Evolutionary conservation across 2,888 invertebrate species (phyloP), one percentile per base, ranked within the genome.

Genomic region (Drosophila limbata): DNA sequence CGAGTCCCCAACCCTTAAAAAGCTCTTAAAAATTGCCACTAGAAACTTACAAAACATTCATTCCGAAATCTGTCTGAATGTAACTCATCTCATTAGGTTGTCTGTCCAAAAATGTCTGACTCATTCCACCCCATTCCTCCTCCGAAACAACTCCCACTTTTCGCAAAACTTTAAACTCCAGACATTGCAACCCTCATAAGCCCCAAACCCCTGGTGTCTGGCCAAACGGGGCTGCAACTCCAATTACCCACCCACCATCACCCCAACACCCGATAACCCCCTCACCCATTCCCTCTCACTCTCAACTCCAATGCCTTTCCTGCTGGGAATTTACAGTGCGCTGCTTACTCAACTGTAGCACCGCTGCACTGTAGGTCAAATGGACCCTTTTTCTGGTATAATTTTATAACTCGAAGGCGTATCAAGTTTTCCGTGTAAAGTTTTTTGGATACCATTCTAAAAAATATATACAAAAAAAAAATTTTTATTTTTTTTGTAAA

Each of bases 161-260:
- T 64, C 5, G 64, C 68, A 64, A 57, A 71, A 75, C 77, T 80
- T 66, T 63, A 72, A 69, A 81, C 76, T 76, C 71, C 73, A 77
- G 77, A 81, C 72, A 81, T 66, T 73, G 80, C 87, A 84, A 85
- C 85, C 85, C 85, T 82, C 85, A 80, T 81, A 79, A 50, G 61
- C 73, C 71, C 84, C 79, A 73, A 79, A 70, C 79, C 53, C 59
- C 52, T 31, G 53, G 35, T 73, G 79, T 79, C 79, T 79, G 73
- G 69, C 60, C 59, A 51, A 72, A 48, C 56, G 62, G 65, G 72
- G 59, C 62, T 76, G 79, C 81, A 84, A 76, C 76, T 80, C 72
- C 80, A 70, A 73, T 75, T 70, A 75, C 69, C 62, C 68, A 62
- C 40, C 62, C 50, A 15, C 55, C 21, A 42, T 42, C 33, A 28